Percentiles rank a stretch among this genome's conserved stretches.
Evolutionary conservation across 2,113 vertebrate species (phyloP).

Genomic region (Holacanthus passer): DNA sequence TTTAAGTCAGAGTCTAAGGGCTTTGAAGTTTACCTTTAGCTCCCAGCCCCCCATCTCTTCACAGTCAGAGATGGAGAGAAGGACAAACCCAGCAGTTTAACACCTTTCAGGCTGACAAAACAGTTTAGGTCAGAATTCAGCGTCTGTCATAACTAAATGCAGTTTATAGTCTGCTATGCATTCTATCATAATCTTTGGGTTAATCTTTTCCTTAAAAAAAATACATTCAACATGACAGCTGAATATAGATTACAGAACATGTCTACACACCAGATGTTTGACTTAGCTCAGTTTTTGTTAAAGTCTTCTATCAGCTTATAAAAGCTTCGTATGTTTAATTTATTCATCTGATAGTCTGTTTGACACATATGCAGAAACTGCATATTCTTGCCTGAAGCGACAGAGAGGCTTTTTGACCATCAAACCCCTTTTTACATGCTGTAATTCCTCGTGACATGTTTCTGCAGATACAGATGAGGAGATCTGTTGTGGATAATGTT

Average conservation of each 20-base stretch:
- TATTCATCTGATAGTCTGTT: neutral
- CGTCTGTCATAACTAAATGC: neutral
- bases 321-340: neutral
- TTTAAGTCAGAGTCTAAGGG: conserved; percentile 57
- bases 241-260: neutral
- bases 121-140: neutral
- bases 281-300: neutral
- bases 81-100: neutral
- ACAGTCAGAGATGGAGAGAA: neutral
- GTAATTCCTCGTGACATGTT: neutral
- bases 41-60: neutral
- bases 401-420: neutral
- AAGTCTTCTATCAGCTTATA: neutral
- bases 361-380: neutral
- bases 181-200: neutral
- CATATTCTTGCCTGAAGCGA: neutral
- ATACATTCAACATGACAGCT: neutral
- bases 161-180: neutral
- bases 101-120: neutral
- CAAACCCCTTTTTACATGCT: neutral
- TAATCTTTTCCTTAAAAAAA: neutral
- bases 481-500: neutral
- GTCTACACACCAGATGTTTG: neutral
- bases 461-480: neutral
- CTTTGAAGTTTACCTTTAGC: conserved; percentile 10